These are phyloP conservation scores for Euclidia mi DNA, from an alignment of 2,888 invertebrate genomes.

Conservation along the genomic window DNA sequence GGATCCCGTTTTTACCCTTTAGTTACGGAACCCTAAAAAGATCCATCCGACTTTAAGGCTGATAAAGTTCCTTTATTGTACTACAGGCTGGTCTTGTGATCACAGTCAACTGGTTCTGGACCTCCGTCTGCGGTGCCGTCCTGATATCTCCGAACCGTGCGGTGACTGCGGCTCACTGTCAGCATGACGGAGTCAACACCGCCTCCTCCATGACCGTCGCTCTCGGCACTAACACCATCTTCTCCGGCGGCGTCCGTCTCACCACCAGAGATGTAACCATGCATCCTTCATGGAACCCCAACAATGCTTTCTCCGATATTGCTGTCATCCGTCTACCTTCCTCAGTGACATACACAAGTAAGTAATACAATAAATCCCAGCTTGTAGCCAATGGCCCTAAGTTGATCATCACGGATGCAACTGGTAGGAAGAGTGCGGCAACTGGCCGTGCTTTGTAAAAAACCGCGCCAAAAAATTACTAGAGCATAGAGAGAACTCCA, in stretches of 20 bases:
- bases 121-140: constrained; percentile 7
- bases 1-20: no score
- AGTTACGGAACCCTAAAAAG: no score
- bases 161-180: constrained; percentile 6
- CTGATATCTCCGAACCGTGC: background rate
- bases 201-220: background rate
- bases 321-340: constrained; percentile 3
- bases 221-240: background rate
- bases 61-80: background rate
- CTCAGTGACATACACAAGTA: constrained; percentile 1
- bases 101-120: constrained; percentile 5
- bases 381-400: no score
- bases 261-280: constrained; percentile 1
- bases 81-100: constrained; percentile 14
- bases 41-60: no score
- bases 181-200: background rate
- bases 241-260: constrained; percentile 6
- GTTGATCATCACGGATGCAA: no score
- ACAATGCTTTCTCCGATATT: constrained; percentile 1
- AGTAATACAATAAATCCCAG: no score
- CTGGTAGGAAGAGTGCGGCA: no score
- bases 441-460: no score
- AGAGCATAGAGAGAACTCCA: constrained; percentile 98
- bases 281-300: constrained; percentile 9
- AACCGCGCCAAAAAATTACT: no score